Base-by-base conservation (phyloP, 2,888 invertebrate species). In the Sarcophaga rosellei region DNA sequence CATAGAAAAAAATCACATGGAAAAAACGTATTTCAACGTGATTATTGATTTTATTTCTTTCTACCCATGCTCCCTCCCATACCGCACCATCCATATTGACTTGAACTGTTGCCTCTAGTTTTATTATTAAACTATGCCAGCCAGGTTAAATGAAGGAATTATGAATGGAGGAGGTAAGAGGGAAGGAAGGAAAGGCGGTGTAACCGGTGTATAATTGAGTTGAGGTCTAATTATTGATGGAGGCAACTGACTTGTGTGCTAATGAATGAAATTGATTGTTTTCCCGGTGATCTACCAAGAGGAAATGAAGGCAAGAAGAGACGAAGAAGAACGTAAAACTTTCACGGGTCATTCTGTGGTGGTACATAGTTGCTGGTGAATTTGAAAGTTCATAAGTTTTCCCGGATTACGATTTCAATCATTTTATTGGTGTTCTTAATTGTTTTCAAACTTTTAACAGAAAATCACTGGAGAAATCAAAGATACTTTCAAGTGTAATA, bases 21-120 rank as follows among this genome's bases (percentile, higher is more conserved):
- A 57, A 53, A 53, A 69, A 74, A 81, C 62, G 81, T 81, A 75
- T 75, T 81, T 72, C 72, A 81, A 81, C 73, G 81, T 85, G 81
- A 78, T 25, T 85, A 85, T 85, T 75, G 81, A 81, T 81, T 85
- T 77, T 70, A 69, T 20, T 59, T 65, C 45, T 20, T 59, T 65
- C 45, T 63, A 25, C 4, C 44, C 59, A 44, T 20, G 2, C n/a
- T 1, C 47, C 0, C 47, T 12, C 3, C 15, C 53, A 53, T 53
- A 35, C 35, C 35, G 10, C 35, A 2, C 3, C 4, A 25, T 4
- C 4, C 4, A 25, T 4, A 25, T 25, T 25, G 4, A 35, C 35
- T 35, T 35, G 35, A 35, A 35, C 35, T 35, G 10, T 10, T 35
- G 35, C 35, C 8, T 35, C 8, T 35, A 35, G 35, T 35, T 35